phyloP scores from a whole-genome alignment of 1,140 invertebrate genomes.

The Brachionus calyciflorus region DNA sequence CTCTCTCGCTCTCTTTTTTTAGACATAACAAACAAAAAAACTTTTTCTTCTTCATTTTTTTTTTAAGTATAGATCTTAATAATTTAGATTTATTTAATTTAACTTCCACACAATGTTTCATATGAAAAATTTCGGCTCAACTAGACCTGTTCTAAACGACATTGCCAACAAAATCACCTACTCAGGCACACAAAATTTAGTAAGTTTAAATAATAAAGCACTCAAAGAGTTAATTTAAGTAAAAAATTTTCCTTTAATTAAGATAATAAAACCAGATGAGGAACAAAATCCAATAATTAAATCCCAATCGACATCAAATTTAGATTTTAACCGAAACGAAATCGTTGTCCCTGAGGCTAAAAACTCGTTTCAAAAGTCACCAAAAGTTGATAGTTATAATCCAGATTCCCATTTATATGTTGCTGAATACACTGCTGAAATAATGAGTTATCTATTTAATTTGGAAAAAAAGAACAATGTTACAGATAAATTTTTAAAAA shows the following conservation, averaged over 20 bases:
- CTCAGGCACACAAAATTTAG: background rate
- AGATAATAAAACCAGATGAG: background rate
- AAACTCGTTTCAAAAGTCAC: background rate
- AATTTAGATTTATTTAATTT: too few relatives aligned
- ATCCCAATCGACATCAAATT: background rate
- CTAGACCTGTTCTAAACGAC: background rate
- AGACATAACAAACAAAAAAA: too few relatives aligned
- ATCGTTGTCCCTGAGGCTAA: background rate
- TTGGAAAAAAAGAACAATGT: background rate
- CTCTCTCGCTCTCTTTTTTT: too few relatives aligned
- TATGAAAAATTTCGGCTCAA: background rate
- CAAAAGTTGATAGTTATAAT: too few relatives aligned
- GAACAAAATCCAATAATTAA: background rate
- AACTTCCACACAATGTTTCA: background rate
- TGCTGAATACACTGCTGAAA: background rate
- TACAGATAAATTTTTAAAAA: background rate
- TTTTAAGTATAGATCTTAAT: too few relatives aligned
- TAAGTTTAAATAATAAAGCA: background rate
- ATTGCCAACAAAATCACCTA: background rate
- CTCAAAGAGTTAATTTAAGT: background rate
- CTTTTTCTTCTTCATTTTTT: too few relatives aligned
- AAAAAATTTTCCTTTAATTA: background rate
- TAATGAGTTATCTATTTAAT: background rate
- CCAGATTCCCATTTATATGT: background rate
- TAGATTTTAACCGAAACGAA: slow-evolving; percentile 25